Conservation (phyloP, 2,113 vertebrate genomes). For the Promerops cafer region DNA sequence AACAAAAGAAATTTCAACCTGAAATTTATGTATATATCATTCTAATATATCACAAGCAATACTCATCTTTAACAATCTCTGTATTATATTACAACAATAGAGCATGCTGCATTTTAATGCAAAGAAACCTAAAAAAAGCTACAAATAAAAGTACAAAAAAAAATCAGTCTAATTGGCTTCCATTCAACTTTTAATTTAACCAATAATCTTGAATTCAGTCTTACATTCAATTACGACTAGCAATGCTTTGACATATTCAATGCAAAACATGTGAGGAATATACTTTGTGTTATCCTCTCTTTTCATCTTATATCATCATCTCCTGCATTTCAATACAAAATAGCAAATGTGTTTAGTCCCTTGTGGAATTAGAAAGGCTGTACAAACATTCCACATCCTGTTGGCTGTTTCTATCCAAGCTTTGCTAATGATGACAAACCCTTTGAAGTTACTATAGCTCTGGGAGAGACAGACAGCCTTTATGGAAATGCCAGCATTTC, state of each 20-base stretch:
- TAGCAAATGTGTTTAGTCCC: neutral
- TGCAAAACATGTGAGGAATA: neutral
- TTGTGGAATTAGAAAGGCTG: neutral
- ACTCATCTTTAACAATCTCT: neutral
- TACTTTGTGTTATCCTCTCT: neutral
- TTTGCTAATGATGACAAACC: neutral
- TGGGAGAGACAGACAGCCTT: neutral
- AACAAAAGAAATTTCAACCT: neutral
- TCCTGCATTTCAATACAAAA: constrained; percentile 11
- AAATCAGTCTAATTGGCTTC: neutral
- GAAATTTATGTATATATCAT: neutral
- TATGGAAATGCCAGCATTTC: neutral
- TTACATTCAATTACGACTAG: neutral
- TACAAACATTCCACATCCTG: constrained; percentile 22
- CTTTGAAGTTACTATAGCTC: neutral
- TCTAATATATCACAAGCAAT: neutral
- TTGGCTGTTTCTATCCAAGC: constrained; percentile 1
- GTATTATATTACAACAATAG: neutral
- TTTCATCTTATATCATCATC: neutral
- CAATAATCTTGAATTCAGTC: neutral
- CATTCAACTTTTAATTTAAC: neutral
- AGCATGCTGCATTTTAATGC: neutral
- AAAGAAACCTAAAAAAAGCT: neutral
- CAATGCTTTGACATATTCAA: neutral
- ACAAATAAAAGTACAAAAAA: neutral